A percentile compares a stretch with the other conserved stretches of the same genome.
phyloP scores from a whole-genome alignment of 2,797 vertebrate species.

The Chaenodraco wilsoni region DNA sequence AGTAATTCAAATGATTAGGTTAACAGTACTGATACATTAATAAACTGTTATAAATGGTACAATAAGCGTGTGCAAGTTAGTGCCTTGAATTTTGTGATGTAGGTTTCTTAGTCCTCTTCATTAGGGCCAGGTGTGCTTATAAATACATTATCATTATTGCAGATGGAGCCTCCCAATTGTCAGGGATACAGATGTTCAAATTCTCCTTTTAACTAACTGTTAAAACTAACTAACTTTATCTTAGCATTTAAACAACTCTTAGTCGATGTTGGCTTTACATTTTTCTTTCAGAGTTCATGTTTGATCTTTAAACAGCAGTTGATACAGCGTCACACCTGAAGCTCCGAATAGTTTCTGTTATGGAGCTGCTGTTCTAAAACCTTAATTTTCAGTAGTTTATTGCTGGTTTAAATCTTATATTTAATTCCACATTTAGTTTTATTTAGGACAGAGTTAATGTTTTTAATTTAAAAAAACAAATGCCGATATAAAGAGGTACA shows the following conservation, averaged over 20 bases:
- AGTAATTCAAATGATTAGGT: too few species aligned
- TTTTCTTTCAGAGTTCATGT: too few species aligned
- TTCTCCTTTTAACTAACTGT: neutral
- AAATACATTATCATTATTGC: too few species aligned
- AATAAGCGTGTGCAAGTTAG: too few species aligned
- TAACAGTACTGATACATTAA: too few species aligned
- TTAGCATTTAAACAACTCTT: neutral
- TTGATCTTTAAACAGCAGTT: too few species aligned
- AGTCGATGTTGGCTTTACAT: neutral
- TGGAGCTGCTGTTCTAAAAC: conserved; percentile 2
- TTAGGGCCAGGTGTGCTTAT: too few species aligned
- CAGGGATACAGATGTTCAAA: neutral
- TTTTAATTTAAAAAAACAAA: neutral
- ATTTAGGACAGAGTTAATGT: neutral
- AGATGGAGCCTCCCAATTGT: neutral
- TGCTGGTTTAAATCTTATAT: neutral
- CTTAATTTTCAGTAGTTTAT: neutral
- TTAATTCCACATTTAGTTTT: neutral
- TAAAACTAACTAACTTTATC: neutral
- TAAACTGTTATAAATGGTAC: too few species aligned
- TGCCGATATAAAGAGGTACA: too few species aligned
- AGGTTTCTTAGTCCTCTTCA: too few species aligned
- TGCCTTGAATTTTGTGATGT: too few species aligned
- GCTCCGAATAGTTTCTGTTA: neutral
- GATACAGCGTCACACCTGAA: too few species aligned